These are phyloP conservation scores for Rhyzopertha dominica DNA, from an alignment of 1,140 invertebrate species.

Conservation along the genomic window DNA sequence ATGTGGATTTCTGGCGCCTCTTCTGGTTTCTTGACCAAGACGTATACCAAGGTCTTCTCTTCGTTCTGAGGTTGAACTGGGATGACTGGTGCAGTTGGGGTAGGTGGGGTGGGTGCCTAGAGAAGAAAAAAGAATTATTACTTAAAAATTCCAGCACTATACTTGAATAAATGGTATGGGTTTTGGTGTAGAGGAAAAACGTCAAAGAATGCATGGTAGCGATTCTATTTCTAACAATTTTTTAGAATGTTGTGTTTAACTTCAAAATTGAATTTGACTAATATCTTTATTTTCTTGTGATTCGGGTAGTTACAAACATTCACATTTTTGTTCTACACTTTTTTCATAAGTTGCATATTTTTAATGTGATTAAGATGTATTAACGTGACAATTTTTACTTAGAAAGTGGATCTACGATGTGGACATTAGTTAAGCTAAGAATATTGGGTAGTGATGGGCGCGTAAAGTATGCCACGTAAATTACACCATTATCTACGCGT, in stretches of 20 bases:
- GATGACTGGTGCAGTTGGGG: constrained; percentile 68
- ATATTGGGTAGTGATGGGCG: too few relatives aligned
- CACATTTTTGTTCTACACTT: too few relatives aligned
- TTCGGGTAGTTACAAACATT: too few relatives aligned
- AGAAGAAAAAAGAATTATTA: constrained; percentile 2
- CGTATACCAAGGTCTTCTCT: constrained; percentile 81
- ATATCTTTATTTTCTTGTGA: neutral
- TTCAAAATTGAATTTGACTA: neutral
- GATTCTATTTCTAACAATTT: neutral
- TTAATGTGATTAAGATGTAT: too few relatives aligned
- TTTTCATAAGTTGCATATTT: too few relatives aligned
- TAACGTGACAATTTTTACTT: too few relatives aligned
- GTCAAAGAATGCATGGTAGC: neutral
- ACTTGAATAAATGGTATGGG: too few relatives aligned
- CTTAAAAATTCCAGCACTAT: neutral
- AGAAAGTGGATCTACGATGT: too few relatives aligned
- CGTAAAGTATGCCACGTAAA: too few relatives aligned
- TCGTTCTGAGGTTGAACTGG: constrained; percentile 74
- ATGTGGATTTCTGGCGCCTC: constrained; percentile 70
- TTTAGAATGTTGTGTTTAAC: neutral
- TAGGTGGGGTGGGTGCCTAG: constrained; percentile 68
- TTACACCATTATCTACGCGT: too few relatives aligned
- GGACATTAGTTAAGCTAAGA: too few relatives aligned
- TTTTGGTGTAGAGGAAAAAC: too few relatives aligned
- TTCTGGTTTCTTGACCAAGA: constrained; percentile 79